A percentile compares a stretch with the other conserved stretches of the same genome.
phyloP scores from a whole-genome alignment of 2,888 invertebrate species.

The Apomyelois bistriatella region DNA sequence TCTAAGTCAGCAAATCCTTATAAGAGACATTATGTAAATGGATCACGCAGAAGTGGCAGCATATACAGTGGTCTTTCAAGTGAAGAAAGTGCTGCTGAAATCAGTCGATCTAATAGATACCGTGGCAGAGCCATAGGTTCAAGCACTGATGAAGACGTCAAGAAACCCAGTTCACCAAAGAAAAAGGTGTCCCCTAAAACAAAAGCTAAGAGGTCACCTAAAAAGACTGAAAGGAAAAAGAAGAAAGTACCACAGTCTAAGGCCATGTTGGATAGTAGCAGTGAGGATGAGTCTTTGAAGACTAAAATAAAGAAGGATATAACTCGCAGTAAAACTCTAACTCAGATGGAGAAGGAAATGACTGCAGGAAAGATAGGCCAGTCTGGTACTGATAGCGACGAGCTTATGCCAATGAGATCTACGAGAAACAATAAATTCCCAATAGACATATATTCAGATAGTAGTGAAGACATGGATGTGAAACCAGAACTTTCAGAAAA shows the following conservation, averaged over 20 bases:
- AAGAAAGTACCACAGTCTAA: conserved; percentile 71
- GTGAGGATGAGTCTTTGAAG: conserved; percentile 79
- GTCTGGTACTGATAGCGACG: conserved; percentile 89
- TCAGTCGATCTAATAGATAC: conserved; percentile 47
- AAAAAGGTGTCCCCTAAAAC: conserved; percentile 69
- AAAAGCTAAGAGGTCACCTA: conserved; percentile 63
- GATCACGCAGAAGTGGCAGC: conserved; percentile 83
- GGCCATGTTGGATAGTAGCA: conserved; percentile 79
- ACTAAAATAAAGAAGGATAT: conserved; percentile 62
- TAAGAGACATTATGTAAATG: conserved; percentile 88
- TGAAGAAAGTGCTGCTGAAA: conserved; percentile 69
- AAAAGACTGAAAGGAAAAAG: conserved; percentile 72
- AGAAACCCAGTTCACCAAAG: conserved; percentile 68
- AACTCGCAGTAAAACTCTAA: conserved; percentile 81
- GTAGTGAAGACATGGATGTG: conserved; percentile 79
- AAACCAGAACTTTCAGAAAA: conserved; percentile 76
- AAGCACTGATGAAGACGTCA: conserved; percentile 80
- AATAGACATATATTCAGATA: conserved; percentile 91
- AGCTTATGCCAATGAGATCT: conserved; percentile 83
- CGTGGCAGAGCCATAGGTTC: conserved; percentile 70
- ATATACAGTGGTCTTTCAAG: conserved; percentile 82
- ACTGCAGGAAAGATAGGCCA: conserved; percentile 72
- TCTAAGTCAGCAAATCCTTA: conserved; percentile 82
- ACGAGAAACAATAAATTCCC: conserved; percentile 80
- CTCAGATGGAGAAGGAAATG: conserved; percentile 88